Percentiles rank a stretch among this genome's conserved stretches.
Conservation (phyloP, 2,888 invertebrate genomes). For the Neuroscelio doddi region DNA sequence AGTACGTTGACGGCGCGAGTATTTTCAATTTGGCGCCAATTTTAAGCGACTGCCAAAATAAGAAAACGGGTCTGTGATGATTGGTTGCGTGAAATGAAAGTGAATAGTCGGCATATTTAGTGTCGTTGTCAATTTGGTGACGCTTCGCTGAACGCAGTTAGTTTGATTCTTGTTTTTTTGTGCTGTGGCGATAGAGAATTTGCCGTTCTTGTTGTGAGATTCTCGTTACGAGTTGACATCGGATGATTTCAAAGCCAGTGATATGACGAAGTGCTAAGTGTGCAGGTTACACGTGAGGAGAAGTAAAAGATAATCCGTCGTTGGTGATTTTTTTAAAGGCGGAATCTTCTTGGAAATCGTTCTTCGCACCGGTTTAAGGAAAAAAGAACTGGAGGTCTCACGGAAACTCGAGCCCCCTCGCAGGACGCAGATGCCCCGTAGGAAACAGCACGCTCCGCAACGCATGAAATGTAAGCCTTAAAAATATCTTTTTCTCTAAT, state of each 20-base stretch:
- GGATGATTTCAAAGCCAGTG: too few relatives aligned
- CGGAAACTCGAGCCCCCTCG: conserved; percentile 55
- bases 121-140: too few relatives aligned
- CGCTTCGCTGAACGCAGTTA: too few relatives aligned
- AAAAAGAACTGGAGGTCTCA: conserved; percentile 60
- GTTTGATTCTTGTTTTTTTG: too few relatives aligned
- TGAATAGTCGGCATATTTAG: too few relatives aligned
- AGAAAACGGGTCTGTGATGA: too few relatives aligned
- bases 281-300: not conserved
- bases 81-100: too few relatives aligned
- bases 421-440: conserved; percentile 73
- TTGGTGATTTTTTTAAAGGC: not conserved
- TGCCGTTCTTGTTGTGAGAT: too few relatives aligned
- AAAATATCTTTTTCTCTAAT: not conserved
- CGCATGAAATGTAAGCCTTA: conserved; percentile 74
- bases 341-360: conserved; percentile 18
- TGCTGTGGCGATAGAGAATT: too few relatives aligned
- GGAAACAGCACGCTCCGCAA: conserved; percentile 75
- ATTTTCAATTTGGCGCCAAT: not conserved
- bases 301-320: not conserved
- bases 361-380: conserved; percentile 7
- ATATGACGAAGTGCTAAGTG: too few relatives aligned
- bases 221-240: too few relatives aligned
- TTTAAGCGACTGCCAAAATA: too few relatives aligned
- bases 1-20: not conserved